A percentile compares a stretch with the other conserved stretches of the same genome.
Evolutionary conservation across 2,797 vertebrate species (phyloP).

Genomic region (Eulemur albifrons): DNA sequence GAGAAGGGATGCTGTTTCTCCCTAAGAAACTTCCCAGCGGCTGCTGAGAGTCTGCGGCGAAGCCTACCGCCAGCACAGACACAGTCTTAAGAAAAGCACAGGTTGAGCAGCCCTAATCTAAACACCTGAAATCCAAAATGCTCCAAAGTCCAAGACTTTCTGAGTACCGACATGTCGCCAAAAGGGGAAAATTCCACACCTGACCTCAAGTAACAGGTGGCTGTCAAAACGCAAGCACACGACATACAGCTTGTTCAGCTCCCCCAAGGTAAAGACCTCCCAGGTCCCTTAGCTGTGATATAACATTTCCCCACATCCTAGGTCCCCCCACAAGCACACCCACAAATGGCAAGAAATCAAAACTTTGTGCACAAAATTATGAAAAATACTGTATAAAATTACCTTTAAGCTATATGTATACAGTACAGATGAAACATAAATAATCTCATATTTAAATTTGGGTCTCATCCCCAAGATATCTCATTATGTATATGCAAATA

Average conservation of each 20-base stretch:
- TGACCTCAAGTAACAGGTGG: no score
- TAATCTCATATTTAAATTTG: neutral
- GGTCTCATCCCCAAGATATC: neutral
- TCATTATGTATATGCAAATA: neutral
- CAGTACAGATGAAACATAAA: neutral
- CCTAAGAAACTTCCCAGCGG: neutral
- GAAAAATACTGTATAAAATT: neutral
- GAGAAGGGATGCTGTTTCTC: neutral
- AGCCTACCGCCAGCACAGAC: neutral
- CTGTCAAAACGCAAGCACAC: neutral
- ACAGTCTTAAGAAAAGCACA: neutral
- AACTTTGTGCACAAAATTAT: neutral
- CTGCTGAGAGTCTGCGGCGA: neutral
- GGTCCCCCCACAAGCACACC: neutral
- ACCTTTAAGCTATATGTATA: neutral
- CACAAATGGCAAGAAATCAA: neutral
- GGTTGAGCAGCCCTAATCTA: neutral
- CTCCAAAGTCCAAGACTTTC: neutral
- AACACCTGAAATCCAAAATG: neutral
- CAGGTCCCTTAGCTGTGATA: neutral
- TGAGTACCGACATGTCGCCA: neutral
- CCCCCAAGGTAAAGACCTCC: neutral
- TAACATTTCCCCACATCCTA: neutral
- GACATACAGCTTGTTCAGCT: neutral
- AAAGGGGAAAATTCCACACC: neutral